Evolutionary conservation across 2,113 vertebrate genomes (phyloP).

Genomic region (Nanger granti): DNA sequence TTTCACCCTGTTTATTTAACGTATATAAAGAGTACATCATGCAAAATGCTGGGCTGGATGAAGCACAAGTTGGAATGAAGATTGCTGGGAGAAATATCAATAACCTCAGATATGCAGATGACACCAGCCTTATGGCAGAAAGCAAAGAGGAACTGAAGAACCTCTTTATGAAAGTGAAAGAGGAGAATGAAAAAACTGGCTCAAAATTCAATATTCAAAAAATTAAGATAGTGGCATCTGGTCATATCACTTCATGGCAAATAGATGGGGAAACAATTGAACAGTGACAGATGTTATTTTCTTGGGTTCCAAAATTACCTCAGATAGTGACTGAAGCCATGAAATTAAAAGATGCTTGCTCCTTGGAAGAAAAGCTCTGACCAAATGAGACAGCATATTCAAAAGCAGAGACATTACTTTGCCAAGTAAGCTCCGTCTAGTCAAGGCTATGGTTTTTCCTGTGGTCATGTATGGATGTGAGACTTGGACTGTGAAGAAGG

Average conservation of each 20-base stretch:
- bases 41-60: not conserved
- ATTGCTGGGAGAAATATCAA: accelerated
- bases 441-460: not conserved
- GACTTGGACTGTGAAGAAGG: not conserved
- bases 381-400: not conserved
- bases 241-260: not conserved
- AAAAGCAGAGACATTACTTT: not conserved
- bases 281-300: not conserved
- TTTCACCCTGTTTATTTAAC: not conserved
- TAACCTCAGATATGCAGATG: not conserved
- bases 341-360: not conserved
- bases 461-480: not conserved
- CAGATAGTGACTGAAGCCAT: not conserved
- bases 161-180: not conserved
- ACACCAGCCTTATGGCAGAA: not conserved
- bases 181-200: not conserved
- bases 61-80: not conserved
- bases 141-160: not conserved
- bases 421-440: not conserved
- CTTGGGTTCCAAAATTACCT: not conserved
- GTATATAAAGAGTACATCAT: not conserved
- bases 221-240: not conserved
- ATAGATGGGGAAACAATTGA: not conserved
- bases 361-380: not conserved
- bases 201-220: not conserved